phyloP scores from a whole-genome alignment of 2,797 vertebrate species.

The Falco biarmicus region DNA sequence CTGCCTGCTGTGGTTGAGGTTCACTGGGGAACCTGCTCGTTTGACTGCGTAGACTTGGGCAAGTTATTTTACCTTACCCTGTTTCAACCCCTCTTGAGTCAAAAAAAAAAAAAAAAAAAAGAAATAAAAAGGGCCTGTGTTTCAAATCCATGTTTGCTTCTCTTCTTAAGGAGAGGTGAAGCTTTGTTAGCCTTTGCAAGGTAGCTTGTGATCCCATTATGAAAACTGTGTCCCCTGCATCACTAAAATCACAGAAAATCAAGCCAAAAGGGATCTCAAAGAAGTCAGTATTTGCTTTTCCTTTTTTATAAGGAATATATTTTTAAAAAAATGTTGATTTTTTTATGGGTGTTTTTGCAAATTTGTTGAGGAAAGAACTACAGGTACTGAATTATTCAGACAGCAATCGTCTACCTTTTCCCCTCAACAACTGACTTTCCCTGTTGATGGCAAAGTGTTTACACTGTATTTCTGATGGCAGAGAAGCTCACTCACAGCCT shows the following conservation, averaged over 20 bases:
- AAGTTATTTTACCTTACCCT: not conserved
- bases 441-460: not conserved
- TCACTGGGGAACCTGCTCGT: not conserved
- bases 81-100: rapidly evolving
- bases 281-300: not conserved
- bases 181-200: not conserved
- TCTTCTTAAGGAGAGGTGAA: not conserved
- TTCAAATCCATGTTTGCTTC: not conserved
- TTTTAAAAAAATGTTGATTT: not conserved
- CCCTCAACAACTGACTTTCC: not conserved
- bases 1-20: not conserved
- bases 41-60: not conserved
- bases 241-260: not conserved
- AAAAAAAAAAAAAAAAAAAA: not conserved
- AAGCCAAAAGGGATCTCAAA: not conserved
- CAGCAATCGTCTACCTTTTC: not conserved
- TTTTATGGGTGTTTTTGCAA: not conserved
- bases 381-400: not conserved
- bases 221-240: not conserved
- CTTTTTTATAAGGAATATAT: not conserved
- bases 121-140: not conserved
- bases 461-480: not conserved
- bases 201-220: not conserved
- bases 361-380: not conserved
- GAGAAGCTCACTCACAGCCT: not conserved